Conservation (phyloP, 1,140 invertebrate genomes). For the Drosophila tani region DNA sequence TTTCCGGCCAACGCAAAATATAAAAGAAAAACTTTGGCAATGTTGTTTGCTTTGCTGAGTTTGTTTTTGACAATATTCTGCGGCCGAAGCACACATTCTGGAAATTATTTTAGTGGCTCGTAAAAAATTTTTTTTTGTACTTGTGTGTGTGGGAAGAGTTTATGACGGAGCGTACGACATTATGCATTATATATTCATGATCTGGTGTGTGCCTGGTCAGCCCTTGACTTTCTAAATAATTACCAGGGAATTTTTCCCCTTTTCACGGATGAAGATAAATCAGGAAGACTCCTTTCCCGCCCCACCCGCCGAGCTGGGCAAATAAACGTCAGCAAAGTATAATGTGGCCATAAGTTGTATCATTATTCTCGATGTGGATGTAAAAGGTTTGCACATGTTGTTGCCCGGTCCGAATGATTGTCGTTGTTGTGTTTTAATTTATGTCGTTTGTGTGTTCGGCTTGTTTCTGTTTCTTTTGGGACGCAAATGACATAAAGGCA, state of each 20-base stretch:
- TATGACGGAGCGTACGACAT: conserved; percentile 35
- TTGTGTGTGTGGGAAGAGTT: conserved; percentile 26
- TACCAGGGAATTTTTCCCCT: conserved; percentile 44
- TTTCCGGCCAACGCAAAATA: conserved; percentile 20
- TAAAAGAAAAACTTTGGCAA: conserved; percentile 17
- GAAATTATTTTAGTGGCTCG: conserved; percentile 56
- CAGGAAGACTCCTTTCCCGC: conserved; percentile 43
- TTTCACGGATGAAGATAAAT: conserved; percentile 52
- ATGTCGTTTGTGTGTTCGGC: conserved; percentile 71
- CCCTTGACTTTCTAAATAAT: conserved; percentile 57
- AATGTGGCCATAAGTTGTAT: conserved; percentile 72
- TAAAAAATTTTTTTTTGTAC: conserved; percentile 57
- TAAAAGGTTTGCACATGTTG: conserved; percentile 42
- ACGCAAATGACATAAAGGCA: conserved; percentile 73
- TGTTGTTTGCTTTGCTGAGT: conserved; percentile 16
- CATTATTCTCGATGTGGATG: conserved; percentile 62
- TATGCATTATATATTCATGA: conserved; percentile 58
- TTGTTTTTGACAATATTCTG: conserved; percentile 50
- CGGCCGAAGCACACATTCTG: conserved; percentile 16
- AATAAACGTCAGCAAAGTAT: conserved; percentile 72
- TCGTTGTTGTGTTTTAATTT: conserved; percentile 62
- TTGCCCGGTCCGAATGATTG: conserved; percentile 12
- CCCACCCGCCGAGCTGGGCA: conserved; percentile 3
- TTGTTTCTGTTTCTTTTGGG: conserved; percentile 54
- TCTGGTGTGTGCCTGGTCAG: conserved; percentile 47